Conservation (phyloP, 1,140 invertebrate genomes). For the Limonius californicus region DNA sequence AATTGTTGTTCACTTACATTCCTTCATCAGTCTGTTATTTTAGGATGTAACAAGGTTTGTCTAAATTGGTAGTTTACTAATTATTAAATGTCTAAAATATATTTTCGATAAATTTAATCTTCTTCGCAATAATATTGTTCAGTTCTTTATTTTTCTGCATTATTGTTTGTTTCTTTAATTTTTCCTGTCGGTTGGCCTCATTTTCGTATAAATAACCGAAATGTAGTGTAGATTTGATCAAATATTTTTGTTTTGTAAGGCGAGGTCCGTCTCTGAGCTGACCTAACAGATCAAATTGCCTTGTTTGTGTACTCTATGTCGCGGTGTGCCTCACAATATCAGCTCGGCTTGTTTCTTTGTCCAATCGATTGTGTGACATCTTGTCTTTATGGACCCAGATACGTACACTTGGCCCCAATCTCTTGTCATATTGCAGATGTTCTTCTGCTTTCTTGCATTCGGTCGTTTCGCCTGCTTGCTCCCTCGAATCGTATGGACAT, state of each 20-base stretch:
- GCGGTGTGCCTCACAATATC: conserved; percentile 31
- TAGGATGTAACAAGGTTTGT: background rate
- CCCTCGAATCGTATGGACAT: conserved; percentile 2
- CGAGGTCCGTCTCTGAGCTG: conserved; percentile 24
- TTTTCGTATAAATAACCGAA: background rate
- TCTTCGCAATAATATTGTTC: too few relatives aligned
- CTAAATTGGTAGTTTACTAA: too few relatives aligned
- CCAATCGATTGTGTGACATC: conserved; percentile 43
- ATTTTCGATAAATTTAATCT: too few relatives aligned
- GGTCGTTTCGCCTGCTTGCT: conserved; percentile 16
- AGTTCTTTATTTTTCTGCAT: too few relatives aligned
- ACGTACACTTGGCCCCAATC: conserved; percentile 32
- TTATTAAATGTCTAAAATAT: too few relatives aligned
- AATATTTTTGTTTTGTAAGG: background rate
- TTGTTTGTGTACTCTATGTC: conserved; percentile 32
- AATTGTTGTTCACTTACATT: too few relatives aligned
- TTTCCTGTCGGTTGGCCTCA: background rate
- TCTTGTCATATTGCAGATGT: conserved; percentile 39
- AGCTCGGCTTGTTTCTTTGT: conserved; percentile 34
- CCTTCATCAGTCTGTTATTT: too few relatives aligned
- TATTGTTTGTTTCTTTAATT: too few relatives aligned
- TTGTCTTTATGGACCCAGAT: conserved; percentile 38
- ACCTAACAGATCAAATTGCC: conserved; percentile 28
- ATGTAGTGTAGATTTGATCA: background rate
- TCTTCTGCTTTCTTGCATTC: conserved; percentile 18